A percentile compares a stretch with the other conserved stretches of the same genome.
Evolutionary conservation across 2,797 vertebrate species (phyloP).

Genomic region (Malacoctenus gilli): DNA sequence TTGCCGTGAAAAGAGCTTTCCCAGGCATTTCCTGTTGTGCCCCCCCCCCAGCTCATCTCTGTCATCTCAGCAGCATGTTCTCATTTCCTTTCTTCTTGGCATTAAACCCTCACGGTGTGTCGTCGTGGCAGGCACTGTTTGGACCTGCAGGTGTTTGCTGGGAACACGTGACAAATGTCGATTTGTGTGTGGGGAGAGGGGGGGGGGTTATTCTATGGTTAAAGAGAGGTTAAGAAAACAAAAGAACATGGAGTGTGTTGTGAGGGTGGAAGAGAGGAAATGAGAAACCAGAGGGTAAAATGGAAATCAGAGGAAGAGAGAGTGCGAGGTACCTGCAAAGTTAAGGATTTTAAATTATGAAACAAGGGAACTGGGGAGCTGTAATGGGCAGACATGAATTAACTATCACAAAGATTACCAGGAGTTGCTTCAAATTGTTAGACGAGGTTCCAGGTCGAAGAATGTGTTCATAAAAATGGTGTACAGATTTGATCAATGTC

Average conservation of each 20-base stretch:
- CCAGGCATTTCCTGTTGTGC: not conserved
- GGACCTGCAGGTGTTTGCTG: no score
- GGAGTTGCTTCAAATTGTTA: not conserved
- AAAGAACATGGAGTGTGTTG: not conserved
- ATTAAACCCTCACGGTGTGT: conserved; percentile 11
- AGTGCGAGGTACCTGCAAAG: not conserved
- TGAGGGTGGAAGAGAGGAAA: not conserved
- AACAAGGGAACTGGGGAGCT: conserved; percentile 3
- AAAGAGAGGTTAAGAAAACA: not conserved
- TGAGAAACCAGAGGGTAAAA: not conserved
- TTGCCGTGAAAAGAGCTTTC: not conserved
- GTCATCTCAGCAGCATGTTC: not conserved
- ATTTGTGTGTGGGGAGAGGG: not conserved
- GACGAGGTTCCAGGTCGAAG: not conserved
- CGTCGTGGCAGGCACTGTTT: not conserved
- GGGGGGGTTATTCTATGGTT: no score
- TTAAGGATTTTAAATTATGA: conserved; percentile 8
- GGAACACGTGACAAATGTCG: not conserved
- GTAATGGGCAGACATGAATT: conserved; percentile 1
- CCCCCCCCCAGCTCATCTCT: not conserved
- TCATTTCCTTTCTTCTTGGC: not conserved
- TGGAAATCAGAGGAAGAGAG: not conserved
- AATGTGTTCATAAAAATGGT: not conserved
- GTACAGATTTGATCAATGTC: not conserved
- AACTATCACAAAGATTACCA: not conserved